phyloP scores from a whole-genome alignment of 2,797 vertebrate species.

The Gallinago stenura region DNA sequence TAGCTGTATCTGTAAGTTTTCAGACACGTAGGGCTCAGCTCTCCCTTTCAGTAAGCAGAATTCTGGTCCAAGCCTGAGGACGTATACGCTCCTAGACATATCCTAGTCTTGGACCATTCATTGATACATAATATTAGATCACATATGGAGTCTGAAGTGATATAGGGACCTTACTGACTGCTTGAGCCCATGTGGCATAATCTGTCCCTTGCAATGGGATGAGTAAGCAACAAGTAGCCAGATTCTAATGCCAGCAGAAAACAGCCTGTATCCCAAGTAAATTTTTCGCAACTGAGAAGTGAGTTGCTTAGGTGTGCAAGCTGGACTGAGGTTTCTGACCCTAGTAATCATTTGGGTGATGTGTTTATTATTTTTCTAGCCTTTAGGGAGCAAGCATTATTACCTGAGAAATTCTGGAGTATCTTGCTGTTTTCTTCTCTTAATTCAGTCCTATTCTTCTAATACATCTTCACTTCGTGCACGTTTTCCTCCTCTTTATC shows the following conservation, averaged over 20 bases:
- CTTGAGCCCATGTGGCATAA: background rate
- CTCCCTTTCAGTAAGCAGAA: background rate
- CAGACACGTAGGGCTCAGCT: background rate
- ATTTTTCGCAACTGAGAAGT: background rate
- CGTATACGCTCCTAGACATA: background rate
- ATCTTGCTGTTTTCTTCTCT: background rate
- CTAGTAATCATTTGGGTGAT: background rate
- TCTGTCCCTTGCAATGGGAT: background rate
- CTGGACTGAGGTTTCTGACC: background rate
- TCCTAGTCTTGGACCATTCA: background rate
- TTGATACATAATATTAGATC: background rate
- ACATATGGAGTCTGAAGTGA: background rate
- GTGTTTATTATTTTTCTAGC: background rate
- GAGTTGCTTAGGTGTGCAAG: background rate
- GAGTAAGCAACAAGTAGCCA: background rate
- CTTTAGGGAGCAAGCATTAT: background rate
- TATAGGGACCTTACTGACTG: background rate
- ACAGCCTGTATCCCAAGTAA: background rate
- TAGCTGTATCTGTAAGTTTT: background rate
- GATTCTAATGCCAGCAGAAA: background rate
- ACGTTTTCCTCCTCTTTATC: background rate
- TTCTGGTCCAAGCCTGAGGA: background rate
- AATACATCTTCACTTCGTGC: background rate
- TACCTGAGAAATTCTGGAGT: background rate
- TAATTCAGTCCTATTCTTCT: background rate